Conservation (phyloP, 2,888 invertebrate species). For the Quadroppia sp. region DNA sequence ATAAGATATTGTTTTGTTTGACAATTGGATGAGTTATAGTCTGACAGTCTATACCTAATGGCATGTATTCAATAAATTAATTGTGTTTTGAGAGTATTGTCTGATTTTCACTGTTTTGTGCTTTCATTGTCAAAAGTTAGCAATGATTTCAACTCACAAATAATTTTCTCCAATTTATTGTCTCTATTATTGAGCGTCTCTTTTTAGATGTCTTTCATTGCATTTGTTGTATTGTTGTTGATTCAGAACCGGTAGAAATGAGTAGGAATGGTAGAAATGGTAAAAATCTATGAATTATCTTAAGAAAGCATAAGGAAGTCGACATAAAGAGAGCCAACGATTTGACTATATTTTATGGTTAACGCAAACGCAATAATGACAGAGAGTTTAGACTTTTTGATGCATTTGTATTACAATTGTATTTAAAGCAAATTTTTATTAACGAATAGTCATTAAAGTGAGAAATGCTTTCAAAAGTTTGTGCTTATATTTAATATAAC, state of each 20-base stretch:
- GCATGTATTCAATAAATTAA: not conserved
- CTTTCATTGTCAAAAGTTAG: not conserved
- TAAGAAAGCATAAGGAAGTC: not conserved
- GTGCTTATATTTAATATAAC: slow-evolving; percentile 11
- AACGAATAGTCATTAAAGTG: slow-evolving; percentile 14
- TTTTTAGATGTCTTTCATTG: slow-evolving; percentile 3
- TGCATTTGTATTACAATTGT: not conserved
- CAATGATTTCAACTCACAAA: not conserved
- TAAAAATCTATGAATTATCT: slow-evolving; percentile 2
- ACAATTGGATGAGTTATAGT: too few species aligned
- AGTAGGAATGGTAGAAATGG: not conserved
- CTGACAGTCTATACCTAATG: not conserved
- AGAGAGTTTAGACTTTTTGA: not conserved
- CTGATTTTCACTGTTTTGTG: not conserved
- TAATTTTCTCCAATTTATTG: not conserved
- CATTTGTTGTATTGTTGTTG: not conserved
- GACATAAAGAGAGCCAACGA: not conserved
- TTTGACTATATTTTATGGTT: not conserved
- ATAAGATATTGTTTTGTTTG: too few species aligned
- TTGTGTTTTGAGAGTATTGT: not conserved
- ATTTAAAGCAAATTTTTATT: not conserved
- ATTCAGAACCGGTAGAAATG: slow-evolving; percentile 12
- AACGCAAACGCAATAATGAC: slow-evolving; percentile 15
- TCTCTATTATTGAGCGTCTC: not conserved
- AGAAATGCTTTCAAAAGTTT: slow-evolving; percentile 17